Conservation (phyloP, 2,113 vertebrate species). For the Oxyruncus cristatus region DNA sequence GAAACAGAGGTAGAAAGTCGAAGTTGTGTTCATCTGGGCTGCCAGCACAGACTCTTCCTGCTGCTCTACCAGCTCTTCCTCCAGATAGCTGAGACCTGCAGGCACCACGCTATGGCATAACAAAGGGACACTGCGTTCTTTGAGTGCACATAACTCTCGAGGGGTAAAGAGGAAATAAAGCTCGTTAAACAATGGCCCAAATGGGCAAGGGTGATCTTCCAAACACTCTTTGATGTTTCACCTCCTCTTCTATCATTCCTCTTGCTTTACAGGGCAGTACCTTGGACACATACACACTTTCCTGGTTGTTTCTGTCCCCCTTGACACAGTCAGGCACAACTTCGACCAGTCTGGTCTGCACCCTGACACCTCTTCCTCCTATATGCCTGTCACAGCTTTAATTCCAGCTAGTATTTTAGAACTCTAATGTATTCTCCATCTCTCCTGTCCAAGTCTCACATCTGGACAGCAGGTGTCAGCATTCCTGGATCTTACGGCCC, state of each 20-base stretch:
- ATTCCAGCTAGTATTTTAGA: background rate
- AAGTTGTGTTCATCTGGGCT: background rate
- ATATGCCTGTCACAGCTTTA: background rate
- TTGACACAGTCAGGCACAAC: background rate
- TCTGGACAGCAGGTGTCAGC: background rate
- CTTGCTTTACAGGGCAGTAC: background rate
- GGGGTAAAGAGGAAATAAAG: background rate
- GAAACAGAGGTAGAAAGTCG: background rate
- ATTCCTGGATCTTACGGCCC: background rate
- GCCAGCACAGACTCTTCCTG: background rate
- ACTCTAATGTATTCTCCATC: background rate
- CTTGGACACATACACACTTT: background rate
- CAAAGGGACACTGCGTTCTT: background rate
- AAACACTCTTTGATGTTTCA: background rate
- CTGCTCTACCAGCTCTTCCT: background rate
- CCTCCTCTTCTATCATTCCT: background rate
- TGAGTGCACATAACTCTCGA: background rate
- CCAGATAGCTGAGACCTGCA: background rate
- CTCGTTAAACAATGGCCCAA: background rate
- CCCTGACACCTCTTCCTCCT: background rate
- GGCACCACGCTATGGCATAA: background rate
- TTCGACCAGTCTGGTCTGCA: background rate
- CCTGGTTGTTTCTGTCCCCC: background rate
- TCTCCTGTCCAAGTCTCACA: background rate
- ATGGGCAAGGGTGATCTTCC: background rate